Evolutionary conservation across 2,113 vertebrate genomes (phyloP).

Genomic region (Microcebus ravelobensis): DNA sequence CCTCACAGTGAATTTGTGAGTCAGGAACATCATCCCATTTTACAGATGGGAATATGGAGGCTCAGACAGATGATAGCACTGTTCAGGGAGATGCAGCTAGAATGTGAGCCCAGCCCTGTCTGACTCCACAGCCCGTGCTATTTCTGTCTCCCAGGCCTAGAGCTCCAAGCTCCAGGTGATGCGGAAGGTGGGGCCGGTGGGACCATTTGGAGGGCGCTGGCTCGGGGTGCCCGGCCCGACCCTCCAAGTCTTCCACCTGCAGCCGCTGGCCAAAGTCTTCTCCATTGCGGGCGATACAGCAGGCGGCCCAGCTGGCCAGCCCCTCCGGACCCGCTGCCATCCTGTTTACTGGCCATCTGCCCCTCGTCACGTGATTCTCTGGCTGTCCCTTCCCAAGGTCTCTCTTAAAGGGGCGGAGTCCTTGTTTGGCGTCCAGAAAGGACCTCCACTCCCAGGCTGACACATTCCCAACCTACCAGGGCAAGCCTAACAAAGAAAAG

Average conservation of each 20-base stretch:
- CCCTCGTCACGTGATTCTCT: not conserved
- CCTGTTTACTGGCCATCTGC: constrained; percentile 60
- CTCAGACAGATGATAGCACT: not conserved
- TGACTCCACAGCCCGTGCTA: not conserved
- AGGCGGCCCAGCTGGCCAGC: not conserved
- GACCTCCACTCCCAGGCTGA: not conserved
- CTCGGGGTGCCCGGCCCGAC: too few relatives aligned
- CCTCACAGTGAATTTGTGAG: not conserved
- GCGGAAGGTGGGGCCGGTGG: not conserved
- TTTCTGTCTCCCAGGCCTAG: not conserved
- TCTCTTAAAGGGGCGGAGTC: constrained; percentile 58
- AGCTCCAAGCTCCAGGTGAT: not conserved
- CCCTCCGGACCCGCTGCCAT: not conserved
- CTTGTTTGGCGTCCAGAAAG: not conserved
- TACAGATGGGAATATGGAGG: not conserved
- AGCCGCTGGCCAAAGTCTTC: not conserved
- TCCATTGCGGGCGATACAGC: not conserved
- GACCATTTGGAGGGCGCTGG: not conserved
- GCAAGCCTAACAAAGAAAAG: not conserved
- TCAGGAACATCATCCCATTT: not conserved
- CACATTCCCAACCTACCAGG: not conserved
- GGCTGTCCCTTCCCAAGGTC: not conserved
- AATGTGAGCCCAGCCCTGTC: not conserved
- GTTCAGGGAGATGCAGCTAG: not conserved
- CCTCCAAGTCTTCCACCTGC: not conserved